Base-by-base conservation (phyloP, 37 sponge, comb jelly and placozoan species). In the Diacarnus erythraeanus region DNA sequence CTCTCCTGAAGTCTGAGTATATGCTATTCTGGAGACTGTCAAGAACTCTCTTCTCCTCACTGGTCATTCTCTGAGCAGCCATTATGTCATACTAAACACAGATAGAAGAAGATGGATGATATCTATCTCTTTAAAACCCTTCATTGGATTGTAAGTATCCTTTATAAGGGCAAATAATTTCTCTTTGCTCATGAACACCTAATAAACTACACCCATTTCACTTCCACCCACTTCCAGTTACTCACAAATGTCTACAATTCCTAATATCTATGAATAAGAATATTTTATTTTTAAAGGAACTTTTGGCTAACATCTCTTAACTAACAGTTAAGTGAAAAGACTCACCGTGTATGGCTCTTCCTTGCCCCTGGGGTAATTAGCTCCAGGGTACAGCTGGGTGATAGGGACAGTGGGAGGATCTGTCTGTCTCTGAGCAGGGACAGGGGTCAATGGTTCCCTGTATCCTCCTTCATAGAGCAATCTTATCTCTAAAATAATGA, bases 391-490 rank as follows among this genome's bases (percentile, higher is more conserved):
- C 42, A 96, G 77, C 34, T 83, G 78, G 25, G 86, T 65, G 44
- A 98, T 94, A 35, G 99, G 90, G 40, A 98, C 75, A 38, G 99
- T 79, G 29, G 99, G 99, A 38, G 94, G 94, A 38, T 79, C 64
- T n/a, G 96, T 91, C 72, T 98, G 99, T 23, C 37, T 60, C 69
- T 64, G 54, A 42, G 27, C 30, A 0, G 94, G 90, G 9, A 18
- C 2, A 9, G 86, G 83, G 22, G 43, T 63, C 12, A 41, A 35
- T 2, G 94, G 94, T 77, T 94, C 94, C 8, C 68, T 33, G 59
- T 94, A 94, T 1, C 68, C 42, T 0, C 70, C 92, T 59, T 70
- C 72, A 60, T 77, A 91, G 33, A 91, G 66, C 77, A 91, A 39
- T 1, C 86, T 80, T 3, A 91, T 91, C 30, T 75, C 91, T 85